Percentiles rank a stretch among this genome's conserved stretches.
These are phyloP conservation scores for Corticium candelabrum DNA, from an alignment of 37 sponge, comb jelly and placozoan genomes.

Conservation along the genomic window DNA sequence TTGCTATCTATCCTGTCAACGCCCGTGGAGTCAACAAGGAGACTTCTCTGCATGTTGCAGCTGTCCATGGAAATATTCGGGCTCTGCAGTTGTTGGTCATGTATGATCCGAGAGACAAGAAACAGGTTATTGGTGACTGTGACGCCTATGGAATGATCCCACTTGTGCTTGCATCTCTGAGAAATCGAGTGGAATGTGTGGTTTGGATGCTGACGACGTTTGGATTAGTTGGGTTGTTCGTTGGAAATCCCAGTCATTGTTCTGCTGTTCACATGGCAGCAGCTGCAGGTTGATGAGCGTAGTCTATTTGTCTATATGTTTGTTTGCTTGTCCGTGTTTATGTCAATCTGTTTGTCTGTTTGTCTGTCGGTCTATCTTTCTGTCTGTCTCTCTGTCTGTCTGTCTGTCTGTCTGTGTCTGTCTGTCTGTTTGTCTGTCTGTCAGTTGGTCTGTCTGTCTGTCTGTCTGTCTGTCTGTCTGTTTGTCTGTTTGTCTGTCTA, in stretches of 20 bases:
- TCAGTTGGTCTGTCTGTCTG: too few relatives aligned
- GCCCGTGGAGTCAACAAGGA: neutral
- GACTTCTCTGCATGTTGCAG: slow-evolving; percentile 1
- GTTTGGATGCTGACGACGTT: neutral
- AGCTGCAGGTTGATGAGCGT: too few relatives aligned
- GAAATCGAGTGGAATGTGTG: neutral
- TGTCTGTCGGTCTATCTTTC: too few relatives aligned
- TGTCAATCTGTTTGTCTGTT: too few relatives aligned
- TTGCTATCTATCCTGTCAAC: neutral
- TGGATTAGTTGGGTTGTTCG: neutral
- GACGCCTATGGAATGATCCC: neutral
- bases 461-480: too few relatives aligned
- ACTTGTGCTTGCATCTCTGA: neutral
- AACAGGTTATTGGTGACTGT: neutral
- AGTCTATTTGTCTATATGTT: too few relatives aligned
- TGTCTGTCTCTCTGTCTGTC: too few relatives aligned
- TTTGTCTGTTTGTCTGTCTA: too few relatives aligned
- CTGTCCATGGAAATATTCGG: neutral
- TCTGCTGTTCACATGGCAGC: neutral
- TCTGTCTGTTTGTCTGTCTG: too few relatives aligned
- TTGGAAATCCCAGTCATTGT: neutral
- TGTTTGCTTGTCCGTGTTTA: too few relatives aligned
- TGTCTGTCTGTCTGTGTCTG: too few relatives aligned
- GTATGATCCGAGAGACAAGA: neutral
- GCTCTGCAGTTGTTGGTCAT: neutral